Base-by-base conservation (phyloP, 2,113 vertebrate genomes). In the Tachysurus fulvidraco region DNA sequence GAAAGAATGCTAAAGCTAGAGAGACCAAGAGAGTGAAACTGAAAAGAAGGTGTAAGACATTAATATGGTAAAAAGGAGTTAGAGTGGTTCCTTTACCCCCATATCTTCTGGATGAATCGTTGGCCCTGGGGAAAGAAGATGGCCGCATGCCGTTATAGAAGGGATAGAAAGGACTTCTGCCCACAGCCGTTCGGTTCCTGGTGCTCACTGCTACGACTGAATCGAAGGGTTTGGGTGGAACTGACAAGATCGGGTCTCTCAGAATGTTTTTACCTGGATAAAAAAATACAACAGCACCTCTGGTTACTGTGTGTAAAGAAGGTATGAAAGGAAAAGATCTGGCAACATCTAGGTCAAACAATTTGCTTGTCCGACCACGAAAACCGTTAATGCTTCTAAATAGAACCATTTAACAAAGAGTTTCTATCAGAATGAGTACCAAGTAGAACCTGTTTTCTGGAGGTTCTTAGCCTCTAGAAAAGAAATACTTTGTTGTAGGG, bases 31-130 rank as follows among this genome's bases (percentile, higher is more conserved):
- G 19, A 55, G 16, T 9, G 25, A 81, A 41, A 55, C 78, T 60
- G 55, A 36, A 64, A 73, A 81, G n/a, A n/a, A 54, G 78, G 83
- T 86, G 88, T 46, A 88, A 83, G 23, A 65, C 28, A 46, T 60
- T 74, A 62, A 50, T 17, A 59, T 36, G 36, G 44, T 28, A 44
- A 62, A 76, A 52, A 85, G 83, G 77, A 78, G 78, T 73, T 79
- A 78, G 55, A 88, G 78, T 36, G 30, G 41, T 84, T 89, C 84
- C 76, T 87, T 94, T 95, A 94, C 94, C 94, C 94, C 94, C 90
- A 50, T 85, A 85, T 86, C 71, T 93, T 85, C 91, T 85, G 1
- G 92, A 91, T 0, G 89, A 88, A 90, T 88, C 91, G 90, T 86
- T 88, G 74, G 86, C 81, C 91, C 92, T 94, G 92, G 91, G 87